These are phyloP conservation scores for Xylophagus ater DNA, from an alignment of 2,888 invertebrate genomes.

Conservation along the genomic window DNA sequence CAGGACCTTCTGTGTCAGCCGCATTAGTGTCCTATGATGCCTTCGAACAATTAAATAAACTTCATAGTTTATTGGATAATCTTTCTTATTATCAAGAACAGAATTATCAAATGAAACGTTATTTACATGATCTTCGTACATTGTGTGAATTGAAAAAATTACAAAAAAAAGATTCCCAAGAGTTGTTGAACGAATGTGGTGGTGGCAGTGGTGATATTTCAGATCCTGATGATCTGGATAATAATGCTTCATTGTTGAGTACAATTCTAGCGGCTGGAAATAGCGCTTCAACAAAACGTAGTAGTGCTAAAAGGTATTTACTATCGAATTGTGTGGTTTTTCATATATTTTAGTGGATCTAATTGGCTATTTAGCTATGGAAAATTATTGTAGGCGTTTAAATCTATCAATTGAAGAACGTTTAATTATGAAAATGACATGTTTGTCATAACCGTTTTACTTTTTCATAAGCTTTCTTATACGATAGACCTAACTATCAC, in stretches of 20 bases:
- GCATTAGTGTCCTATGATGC: conserved; percentile 52
- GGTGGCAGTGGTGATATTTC: conserved; percentile 39
- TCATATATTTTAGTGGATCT: neutral
- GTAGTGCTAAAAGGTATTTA: conserved; percentile 36
- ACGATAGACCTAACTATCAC: too few relatives aligned
- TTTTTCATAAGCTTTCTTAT: too few relatives aligned
- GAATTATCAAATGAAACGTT: conserved; percentile 54
- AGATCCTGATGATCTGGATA: conserved; percentile 50
- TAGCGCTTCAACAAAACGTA: conserved; percentile 43
- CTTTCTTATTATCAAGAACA: conserved; percentile 60
- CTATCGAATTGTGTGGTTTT: neutral
- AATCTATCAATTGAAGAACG: neutral
- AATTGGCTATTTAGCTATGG: conserved; percentile 26
- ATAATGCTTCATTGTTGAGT: conserved; percentile 49
- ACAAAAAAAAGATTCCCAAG: conserved; percentile 38
- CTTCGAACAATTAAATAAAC: conserved; percentile 67
- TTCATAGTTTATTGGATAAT: conserved; percentile 66
- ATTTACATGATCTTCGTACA: conserved; percentile 61
- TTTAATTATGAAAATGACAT: neutral
- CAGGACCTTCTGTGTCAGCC: conserved; percentile 45
- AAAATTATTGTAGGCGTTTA: conserved; percentile 23
- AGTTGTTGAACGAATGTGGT: conserved; percentile 16
- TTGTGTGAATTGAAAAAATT: conserved; percentile 53
- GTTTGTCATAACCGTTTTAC: too few relatives aligned
- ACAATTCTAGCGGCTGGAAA: conserved; percentile 48